A percentile compares a stretch with the other conserved stretches of the same genome.
phyloP scores from a whole-genome alignment of 2,113 vertebrate genomes.

The Lepisosteus osseus region DNA sequence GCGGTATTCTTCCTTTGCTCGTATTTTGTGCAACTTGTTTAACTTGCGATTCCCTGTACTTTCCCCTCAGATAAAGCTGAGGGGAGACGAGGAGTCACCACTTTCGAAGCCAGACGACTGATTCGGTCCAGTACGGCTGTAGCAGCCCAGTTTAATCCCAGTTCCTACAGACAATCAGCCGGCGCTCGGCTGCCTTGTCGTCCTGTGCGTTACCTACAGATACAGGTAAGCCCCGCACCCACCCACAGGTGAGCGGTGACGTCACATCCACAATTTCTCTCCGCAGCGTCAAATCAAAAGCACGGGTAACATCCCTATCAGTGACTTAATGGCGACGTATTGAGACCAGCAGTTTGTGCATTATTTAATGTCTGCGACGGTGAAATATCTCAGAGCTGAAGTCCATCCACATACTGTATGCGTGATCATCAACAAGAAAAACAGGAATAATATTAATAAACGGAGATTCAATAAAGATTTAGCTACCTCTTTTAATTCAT shows the following conservation, averaged over 20 bases:
- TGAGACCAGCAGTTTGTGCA: too few relatives aligned
- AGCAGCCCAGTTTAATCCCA: not conserved
- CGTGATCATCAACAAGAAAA: too few relatives aligned
- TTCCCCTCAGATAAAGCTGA: not conserved
- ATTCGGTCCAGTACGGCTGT: too few relatives aligned
- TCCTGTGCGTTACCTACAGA: slow-evolving; percentile 61
- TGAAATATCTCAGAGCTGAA: too few relatives aligned
- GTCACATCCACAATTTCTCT: slow-evolving; percentile 40
- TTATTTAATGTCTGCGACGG: too few relatives aligned
- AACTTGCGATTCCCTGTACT: not conserved
- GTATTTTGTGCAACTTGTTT: not conserved
- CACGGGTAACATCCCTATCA: too few relatives aligned
- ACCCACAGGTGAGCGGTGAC: slow-evolving; percentile 61
- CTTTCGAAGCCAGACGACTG: not conserved
- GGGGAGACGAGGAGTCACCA: not conserved
- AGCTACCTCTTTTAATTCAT: too few relatives aligned
- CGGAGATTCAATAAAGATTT: too few relatives aligned
- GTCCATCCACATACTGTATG: too few relatives aligned
- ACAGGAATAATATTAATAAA: too few relatives aligned
- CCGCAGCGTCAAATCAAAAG: not conserved
- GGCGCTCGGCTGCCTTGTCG: slow-evolving; percentile 19
- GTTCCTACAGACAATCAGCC: not conserved
- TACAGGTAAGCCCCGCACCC: slow-evolving; percentile 60
- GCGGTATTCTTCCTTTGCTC: slow-evolving; percentile 12
- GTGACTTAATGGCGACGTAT: too few relatives aligned